These are phyloP conservation scores for Coboldia fuscipes DNA, from an alignment of 1,140 invertebrate genomes.

Conservation along the genomic window DNA sequence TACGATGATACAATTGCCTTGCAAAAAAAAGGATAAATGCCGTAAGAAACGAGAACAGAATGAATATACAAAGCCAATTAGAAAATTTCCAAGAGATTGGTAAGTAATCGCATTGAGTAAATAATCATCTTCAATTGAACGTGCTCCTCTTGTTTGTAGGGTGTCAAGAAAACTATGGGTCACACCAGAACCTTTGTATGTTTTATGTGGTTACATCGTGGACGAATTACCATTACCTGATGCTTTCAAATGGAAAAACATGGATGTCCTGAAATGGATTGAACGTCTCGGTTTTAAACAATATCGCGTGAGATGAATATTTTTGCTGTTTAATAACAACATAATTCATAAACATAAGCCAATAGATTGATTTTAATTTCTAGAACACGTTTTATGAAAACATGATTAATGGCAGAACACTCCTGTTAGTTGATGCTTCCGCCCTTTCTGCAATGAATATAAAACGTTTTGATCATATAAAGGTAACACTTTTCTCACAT, in stretches of 20 bases:
- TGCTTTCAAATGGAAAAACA: conserved; percentile 14
- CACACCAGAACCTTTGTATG: conserved; percentile 12
- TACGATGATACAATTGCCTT: no score
- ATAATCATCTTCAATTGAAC: no score
- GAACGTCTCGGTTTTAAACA: conserved; percentile 12
- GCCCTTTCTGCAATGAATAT: conserved; percentile 14
- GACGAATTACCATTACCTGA: conserved; percentile 8
- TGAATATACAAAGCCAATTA: no score
- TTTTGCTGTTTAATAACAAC: no score
- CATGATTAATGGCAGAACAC: conserved; percentile 13
- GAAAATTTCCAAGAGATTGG: no score
- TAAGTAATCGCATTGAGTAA: no score
- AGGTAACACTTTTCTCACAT: no score
- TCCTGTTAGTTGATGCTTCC: conserved; percentile 14
- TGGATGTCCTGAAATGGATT: conserved; percentile 14
- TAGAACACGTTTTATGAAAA: conserved; percentile 16
- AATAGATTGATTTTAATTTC: neutral
- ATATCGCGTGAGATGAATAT: conserved; percentile 10
- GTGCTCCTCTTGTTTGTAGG: no score
- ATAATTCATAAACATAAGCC: neutral
- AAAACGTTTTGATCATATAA: conserved; percentile 15
- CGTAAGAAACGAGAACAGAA: no score
- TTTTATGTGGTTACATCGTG: conserved; percentile 10
- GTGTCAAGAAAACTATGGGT: no score
- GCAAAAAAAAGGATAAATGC: no score